Evolutionary conservation across 2,113 vertebrate species (phyloP).

Genomic region (Strix aluco): DNA sequence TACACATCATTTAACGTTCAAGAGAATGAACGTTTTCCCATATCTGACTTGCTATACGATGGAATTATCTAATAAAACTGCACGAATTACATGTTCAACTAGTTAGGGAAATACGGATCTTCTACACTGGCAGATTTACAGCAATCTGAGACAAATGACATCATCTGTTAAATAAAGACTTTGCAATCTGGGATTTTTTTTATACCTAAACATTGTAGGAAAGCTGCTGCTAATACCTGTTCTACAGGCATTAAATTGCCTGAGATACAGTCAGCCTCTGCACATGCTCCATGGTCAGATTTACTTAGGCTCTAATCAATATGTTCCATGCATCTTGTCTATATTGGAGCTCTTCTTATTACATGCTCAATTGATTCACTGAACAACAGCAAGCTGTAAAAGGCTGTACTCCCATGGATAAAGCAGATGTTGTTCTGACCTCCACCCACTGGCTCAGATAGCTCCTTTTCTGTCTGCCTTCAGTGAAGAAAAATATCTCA

Average conservation of each 20-base stretch:
- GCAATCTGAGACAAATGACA: not conserved
- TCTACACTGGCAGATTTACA: not conserved
- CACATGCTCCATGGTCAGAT: not conserved
- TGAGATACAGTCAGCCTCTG: not conserved
- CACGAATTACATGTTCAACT: not conserved
- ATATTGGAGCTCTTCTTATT: slow-evolving; percentile 28
- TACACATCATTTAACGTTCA: not conserved
- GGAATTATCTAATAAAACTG: not conserved
- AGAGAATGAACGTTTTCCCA: not conserved
- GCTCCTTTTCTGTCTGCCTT: not conserved
- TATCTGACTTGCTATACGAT: not conserved
- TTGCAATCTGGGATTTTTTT: not conserved
- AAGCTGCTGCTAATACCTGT: not conserved
- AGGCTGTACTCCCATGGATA: not conserved
- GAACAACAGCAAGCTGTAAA: slow-evolving; percentile 9
- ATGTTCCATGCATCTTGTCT: not conserved
- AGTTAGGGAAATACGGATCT: not conserved
- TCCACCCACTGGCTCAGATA: not conserved
- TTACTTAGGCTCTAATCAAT: slow-evolving; percentile 30
- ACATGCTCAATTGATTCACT: slow-evolving; percentile 45
- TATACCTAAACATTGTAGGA: not conserved
- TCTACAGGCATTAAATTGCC: not conserved
- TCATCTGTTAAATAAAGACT: not conserved
- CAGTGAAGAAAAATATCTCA: not conserved
- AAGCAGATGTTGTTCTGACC: slow-evolving; percentile 56